These are phyloP conservation scores for Tympanuchus pallidicinctus DNA, from an alignment of 2,113 vertebrate species.

Conservation along the genomic window DNA sequence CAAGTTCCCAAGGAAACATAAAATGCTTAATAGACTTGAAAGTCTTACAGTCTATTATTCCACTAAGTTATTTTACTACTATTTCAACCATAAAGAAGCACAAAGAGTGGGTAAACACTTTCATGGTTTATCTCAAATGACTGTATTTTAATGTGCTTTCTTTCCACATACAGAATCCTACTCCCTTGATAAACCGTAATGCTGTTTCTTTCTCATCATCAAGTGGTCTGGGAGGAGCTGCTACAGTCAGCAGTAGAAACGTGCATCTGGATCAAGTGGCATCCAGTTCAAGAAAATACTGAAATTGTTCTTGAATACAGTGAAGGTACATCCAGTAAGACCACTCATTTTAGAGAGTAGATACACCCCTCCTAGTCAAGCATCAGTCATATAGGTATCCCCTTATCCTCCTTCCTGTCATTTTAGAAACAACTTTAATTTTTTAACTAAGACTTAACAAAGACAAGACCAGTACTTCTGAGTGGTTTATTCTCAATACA, in stretches of 20 bases:
- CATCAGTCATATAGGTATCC: background rate
- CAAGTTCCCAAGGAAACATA: background rate
- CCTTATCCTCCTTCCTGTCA: background rate
- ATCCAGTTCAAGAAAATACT: background rate
- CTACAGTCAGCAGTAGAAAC: background rate
- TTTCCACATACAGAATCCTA: background rate
- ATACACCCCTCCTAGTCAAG: background rate
- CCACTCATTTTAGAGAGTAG: background rate
- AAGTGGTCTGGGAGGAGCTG: background rate
- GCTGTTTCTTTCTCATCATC: background rate
- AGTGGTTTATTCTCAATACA: background rate
- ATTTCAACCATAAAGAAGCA: background rate
- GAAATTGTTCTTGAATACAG: background rate
- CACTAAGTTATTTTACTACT: background rate
- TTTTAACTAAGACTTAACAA: background rate
- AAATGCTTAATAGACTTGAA: conserved; percentile 8
- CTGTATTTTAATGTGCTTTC: background rate
- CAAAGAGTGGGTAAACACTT: background rate
- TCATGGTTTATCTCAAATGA: background rate
- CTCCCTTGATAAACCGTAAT: background rate
- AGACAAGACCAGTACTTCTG: rapidly evolving
- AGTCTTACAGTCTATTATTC: background rate
- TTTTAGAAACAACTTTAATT: background rate
- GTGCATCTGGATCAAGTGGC: background rate
- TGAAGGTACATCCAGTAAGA: background rate